These are phyloP conservation scores for Puffinus mauretanicus DNA, from an alignment of 2,113 vertebrate genomes.

Conservation along the genomic window DNA sequence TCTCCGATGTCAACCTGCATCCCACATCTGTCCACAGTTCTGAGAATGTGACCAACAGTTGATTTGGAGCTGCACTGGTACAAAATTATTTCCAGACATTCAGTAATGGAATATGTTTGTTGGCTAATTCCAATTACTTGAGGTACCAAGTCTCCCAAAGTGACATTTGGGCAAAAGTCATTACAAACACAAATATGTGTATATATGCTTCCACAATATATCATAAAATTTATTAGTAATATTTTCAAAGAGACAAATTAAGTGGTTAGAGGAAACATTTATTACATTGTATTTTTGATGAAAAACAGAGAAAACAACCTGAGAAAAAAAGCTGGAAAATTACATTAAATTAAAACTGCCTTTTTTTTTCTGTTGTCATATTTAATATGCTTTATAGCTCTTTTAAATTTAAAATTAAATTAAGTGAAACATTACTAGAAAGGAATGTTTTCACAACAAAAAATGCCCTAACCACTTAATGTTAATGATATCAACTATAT, in stretches of 20 bases:
- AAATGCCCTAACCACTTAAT: not conserved
- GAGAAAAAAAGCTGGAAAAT: not conserved
- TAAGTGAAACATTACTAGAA: not conserved
- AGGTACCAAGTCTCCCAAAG: not conserved
- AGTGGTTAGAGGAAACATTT: not conserved
- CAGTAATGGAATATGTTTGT: not conserved
- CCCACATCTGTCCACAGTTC: not conserved
- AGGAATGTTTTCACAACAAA: not conserved
- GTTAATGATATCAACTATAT: not conserved
- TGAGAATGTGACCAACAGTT: not conserved
- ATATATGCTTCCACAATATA: accelerated
- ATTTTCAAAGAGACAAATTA: not conserved
- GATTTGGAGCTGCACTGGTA: not conserved
- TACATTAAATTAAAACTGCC: not conserved
- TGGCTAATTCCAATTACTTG: not conserved
- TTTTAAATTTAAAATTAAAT: not conserved
- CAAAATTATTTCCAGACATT: not conserved
- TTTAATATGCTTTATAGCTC: not conserved
- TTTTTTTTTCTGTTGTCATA: not conserved
- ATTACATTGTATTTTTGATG: not conserved
- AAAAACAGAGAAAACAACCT: not conserved
- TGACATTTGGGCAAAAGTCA: not conserved
- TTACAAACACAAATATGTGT: not conserved
- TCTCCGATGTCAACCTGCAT: not conserved
- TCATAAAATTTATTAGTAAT: not conserved